These are phyloP conservation scores for Nomada hirtipes DNA, from an alignment of 2,888 invertebrate genomes.

Conservation along the genomic window DNA sequence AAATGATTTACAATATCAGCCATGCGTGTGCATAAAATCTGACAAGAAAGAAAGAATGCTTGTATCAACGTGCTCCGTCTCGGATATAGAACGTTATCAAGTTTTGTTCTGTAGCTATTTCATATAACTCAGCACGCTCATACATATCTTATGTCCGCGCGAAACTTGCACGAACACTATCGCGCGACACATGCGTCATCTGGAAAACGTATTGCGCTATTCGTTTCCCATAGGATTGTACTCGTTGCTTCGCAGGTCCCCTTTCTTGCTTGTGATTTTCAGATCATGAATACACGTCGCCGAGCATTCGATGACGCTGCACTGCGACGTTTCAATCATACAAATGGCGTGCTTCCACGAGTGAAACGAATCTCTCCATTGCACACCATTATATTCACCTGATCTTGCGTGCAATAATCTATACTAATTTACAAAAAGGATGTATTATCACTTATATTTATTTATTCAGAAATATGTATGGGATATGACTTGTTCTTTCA, in stretches of 20 bases:
- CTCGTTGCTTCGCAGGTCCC: background rate
- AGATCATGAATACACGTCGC: background rate
- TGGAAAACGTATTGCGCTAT: constrained; percentile 49
- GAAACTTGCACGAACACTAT: constrained; percentile 45
- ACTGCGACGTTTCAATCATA: constrained; percentile 15
- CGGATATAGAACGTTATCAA: constrained; percentile 68
- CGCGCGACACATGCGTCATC: constrained; percentile 33
- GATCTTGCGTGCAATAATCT: background rate
- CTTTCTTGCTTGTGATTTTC: constrained; percentile 17
- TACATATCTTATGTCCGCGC: constrained; percentile 64
- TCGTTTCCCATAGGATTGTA: constrained; percentile 18
- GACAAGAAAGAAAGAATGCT: constrained; percentile 54
- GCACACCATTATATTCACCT: background rate
- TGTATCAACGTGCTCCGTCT: constrained; percentile 12
- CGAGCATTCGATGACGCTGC: constrained; percentile 1
- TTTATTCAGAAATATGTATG: too few relatives aligned
- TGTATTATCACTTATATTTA: too few relatives aligned
- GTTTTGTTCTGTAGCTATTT: constrained; percentile 72
- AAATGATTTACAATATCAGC: too few relatives aligned
- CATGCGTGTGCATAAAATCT: constrained; percentile 49
- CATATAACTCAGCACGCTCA: constrained; percentile 68
- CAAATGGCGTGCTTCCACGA: constrained; percentile 9
- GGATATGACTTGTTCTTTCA: too few relatives aligned
- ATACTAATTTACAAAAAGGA: background rate
- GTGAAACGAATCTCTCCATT: background rate